Conservation (phyloP, 2,113 vertebrate genomes). For the Ciconia stormi region DNA sequence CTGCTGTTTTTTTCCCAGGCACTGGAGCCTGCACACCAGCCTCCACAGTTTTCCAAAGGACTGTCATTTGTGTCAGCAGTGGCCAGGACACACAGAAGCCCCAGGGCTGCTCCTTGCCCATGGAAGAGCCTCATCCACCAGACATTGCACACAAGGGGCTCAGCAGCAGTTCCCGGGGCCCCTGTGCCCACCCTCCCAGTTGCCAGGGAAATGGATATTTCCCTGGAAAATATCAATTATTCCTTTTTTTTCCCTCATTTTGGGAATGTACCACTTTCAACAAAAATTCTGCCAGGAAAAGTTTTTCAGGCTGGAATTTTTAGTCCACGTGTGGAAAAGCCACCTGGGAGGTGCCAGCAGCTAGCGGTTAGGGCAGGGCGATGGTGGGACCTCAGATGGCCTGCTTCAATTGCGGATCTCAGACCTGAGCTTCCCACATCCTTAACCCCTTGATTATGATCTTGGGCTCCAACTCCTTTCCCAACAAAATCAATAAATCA, state of each 20-base stretch:
- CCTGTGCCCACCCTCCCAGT: background rate
- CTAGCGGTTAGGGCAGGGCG: background rate
- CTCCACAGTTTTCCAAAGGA: background rate
- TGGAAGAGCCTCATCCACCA: background rate
- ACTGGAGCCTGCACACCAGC: background rate
- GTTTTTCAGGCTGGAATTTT: background rate
- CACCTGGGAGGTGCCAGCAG: background rate
- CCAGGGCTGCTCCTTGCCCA: background rate
- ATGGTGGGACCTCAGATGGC: background rate
- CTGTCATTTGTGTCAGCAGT: background rate
- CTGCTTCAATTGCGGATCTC: background rate
- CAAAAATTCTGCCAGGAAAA: conserved; percentile 14
- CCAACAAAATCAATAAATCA: background rate
- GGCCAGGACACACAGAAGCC: background rate
- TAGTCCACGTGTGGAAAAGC: background rate
- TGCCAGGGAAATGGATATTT: background rate
- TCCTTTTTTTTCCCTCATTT: background rate
- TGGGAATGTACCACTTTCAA: background rate
- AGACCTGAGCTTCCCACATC: background rate
- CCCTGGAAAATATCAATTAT: background rate
- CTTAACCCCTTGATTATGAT: background rate
- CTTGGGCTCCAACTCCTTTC: background rate
- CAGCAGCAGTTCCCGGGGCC: background rate
- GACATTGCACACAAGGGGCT: too few species aligned
- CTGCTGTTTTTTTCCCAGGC: background rate